Evolutionary conservation across 2,797 vertebrate species (phyloP), one percentile per base, ranked within the genome.

Genomic region (Cossypha polioptera): DNA sequence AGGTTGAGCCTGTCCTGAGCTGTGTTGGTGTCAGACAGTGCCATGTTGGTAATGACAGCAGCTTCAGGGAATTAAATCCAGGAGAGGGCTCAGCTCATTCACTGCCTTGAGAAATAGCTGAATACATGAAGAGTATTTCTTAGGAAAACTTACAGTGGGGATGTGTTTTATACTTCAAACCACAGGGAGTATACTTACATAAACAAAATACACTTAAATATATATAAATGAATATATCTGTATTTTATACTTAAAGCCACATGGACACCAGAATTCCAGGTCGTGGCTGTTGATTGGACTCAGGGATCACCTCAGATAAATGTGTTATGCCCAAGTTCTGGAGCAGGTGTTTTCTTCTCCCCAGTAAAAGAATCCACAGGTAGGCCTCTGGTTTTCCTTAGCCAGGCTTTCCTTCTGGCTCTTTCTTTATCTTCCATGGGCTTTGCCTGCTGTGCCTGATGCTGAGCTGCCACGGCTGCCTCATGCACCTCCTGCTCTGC

Each of bases 371-470:
- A 86, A 50, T 95, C 91, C 15, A 96, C 73, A 43, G 97, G 88
- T 4, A 98, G 82, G 9, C 97, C 98, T 96, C 97, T 97, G 16
- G 92, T 92, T 93, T 97, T 98, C 94, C 85, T 94, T 57, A 98
- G 84, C 97, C 97, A 98, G 10, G 96, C 97, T 57, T 88, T 96
- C 95, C 80, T 98, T 53, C 94, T 29, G 25, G 95, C 96, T 81
- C 77, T 96, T 42, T 90, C 89, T 50, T 92, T 68, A 8, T 91
- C 77, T 7, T 72, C 89, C 4, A 9, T 54, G 54, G 71, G 91
- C 45, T 76, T 68, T 29, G 79, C 13, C 51, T 94, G 81, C 19
- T 45, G 92, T 26, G 80, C 88, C 86, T 92, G 82, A 5, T 79
- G 88, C 61, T 93, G 94, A n/a, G 81, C 92, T 65, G 78, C 68